Conservation (phyloP, 37 sponge, comb jelly and placozoan genomes). For the Crambe crambe region DNA sequence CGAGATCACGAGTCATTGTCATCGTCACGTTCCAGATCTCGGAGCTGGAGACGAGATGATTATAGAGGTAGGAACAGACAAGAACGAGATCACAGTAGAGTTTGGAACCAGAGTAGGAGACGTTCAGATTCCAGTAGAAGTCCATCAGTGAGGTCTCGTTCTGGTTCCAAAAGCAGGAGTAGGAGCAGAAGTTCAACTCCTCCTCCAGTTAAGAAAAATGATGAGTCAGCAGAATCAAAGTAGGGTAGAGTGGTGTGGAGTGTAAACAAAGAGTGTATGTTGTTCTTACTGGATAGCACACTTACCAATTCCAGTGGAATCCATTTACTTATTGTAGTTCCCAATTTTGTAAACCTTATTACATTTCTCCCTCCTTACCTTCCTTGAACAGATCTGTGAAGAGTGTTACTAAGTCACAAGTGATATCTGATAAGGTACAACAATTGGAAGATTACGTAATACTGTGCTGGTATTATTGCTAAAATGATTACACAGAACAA, state of each 20-base stretch:
- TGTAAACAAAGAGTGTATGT: not conserved
- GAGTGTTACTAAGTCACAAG: too few relatives aligned
- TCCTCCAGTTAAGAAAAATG: conserved; percentile 8
- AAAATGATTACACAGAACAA: conserved; percentile 21
- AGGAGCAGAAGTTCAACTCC: not conserved
- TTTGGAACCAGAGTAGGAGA: not conserved
- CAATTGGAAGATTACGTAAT: too few relatives aligned
- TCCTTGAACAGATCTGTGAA: too few relatives aligned
- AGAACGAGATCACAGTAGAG: not conserved
- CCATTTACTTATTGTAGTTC: too few relatives aligned
- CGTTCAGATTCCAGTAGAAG: too few relatives aligned
- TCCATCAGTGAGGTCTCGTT: not conserved
- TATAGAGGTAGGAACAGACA: not conserved
- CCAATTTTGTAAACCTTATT: too few relatives aligned
- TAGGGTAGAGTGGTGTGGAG: not conserved
- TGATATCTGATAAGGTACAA: too few relatives aligned
- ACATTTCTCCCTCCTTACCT: too few relatives aligned
- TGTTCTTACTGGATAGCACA: too few relatives aligned
- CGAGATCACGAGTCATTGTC: not conserved
- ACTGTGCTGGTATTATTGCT: too few relatives aligned
- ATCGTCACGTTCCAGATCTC: not conserved
- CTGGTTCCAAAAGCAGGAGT: conserved; percentile 3
- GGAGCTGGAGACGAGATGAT: not conserved
- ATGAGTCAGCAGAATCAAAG: conserved; percentile 14
- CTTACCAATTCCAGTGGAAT: too few relatives aligned